Base-by-base conservation (phyloP, 2,113 vertebrate species). In the Monarcha castaneiventris region DNA sequence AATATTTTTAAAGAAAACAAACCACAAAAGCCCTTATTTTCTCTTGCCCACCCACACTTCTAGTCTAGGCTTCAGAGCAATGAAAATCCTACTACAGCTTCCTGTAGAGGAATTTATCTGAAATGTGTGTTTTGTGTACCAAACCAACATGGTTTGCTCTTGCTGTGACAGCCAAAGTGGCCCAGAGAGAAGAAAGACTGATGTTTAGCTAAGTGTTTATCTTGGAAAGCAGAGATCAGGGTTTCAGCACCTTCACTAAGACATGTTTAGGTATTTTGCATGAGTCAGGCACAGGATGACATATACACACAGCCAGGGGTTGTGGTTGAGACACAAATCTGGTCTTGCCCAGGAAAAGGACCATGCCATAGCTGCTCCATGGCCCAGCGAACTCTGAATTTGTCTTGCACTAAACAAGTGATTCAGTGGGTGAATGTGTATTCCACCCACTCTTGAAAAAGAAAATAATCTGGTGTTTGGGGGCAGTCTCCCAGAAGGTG, bases 11-110 rank as follows among this genome's bases (percentile, higher is more conserved):
- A 8, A 82, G 73, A 76, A 84, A 75, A 58, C 68, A 90, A 96
- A 78, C 52, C 77, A 91, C 68, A 92, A 84, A 91, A 77, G 68
- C 55, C n/a, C 8, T 81, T 74, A 35, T 86, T 92, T 90, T 94
- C 55, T 68, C 43, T 92, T 84, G 39, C 52, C 86, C 86, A 91
- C 73, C 87, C 69, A 91, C 80, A 48, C 44, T 94, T 91, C 44
- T 64, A 59, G 13, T 30, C 30, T 49, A 82, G 52, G 80, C 25
- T 92, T 72, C 73, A 61, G 52, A 82, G 62, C 32, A n/a, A 58
- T 68, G 49, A 87, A 89, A 92, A 90, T 68, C 68, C 56, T 61
- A 54, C 52, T 52, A 44, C 25, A 89, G 69, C 27, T 84, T 87
- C 56, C 68, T 12, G 0, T n/a, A 67, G 49, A 82, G 48, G 66